Percentiles rank a stretch among this genome's conserved stretches.
Conservation (phyloP, 2,113 vertebrate genomes). For the Herpetotheres cachinnans region DNA sequence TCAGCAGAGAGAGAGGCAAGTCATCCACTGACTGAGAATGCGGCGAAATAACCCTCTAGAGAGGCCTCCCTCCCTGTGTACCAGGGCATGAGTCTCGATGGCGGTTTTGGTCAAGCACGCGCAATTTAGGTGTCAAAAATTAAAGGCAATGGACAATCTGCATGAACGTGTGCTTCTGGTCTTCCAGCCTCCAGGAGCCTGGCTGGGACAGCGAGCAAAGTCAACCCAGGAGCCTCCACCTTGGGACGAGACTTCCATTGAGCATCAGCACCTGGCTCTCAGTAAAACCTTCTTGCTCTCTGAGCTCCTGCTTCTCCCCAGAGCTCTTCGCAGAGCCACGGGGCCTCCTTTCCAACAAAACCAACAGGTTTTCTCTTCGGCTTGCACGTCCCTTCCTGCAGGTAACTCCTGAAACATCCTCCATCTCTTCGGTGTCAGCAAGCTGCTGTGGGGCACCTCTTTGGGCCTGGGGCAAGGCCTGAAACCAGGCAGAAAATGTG, state of each 20-base stretch:
- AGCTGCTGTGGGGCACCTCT: background rate
- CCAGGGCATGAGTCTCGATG: background rate
- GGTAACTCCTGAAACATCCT: background rate
- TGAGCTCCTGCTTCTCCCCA: background rate
- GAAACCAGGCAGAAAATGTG: background rate
- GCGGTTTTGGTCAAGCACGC: background rate
- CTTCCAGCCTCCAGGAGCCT: background rate
- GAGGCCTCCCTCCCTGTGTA: background rate
- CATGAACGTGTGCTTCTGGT: background rate
- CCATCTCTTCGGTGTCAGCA: background rate
- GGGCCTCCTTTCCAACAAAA: background rate
- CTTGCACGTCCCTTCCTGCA: background rate
- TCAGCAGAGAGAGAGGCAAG: no score
- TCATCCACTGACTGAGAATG: background rate
- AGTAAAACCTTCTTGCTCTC: rapidly evolving
- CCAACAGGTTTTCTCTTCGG: background rate
- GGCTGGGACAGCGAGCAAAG: no score
- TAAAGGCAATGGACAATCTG: background rate
- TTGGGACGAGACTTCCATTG: rapidly evolving
- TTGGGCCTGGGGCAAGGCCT: background rate
- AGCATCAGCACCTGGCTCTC: no score
- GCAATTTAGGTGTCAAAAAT: background rate
- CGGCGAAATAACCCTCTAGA: background rate
- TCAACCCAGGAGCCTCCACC: background rate
- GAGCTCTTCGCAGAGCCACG: background rate